These are phyloP conservation scores for Phortica variegata DNA, from an alignment of 1,140 invertebrate genomes.

Conservation along the genomic window DNA sequence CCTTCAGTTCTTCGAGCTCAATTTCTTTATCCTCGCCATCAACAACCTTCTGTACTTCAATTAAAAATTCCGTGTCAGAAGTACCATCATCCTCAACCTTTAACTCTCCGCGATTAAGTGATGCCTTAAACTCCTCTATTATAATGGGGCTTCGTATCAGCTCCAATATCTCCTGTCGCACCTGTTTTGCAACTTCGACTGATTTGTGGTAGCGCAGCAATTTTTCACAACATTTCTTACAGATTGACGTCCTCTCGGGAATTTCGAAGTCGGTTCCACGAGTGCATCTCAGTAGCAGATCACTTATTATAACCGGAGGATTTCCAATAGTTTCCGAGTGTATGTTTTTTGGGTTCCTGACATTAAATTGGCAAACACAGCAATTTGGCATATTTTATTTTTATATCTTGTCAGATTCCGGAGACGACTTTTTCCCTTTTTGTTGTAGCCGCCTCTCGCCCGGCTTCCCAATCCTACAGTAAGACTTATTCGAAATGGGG, in stretches of 20 bases:
- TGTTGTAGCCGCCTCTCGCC: no score
- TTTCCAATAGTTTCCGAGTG: constrained; percentile 34
- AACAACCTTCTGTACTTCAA: constrained; percentile 21
- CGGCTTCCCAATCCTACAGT: no score
- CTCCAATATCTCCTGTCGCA: constrained; percentile 37
- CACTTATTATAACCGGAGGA: constrained; percentile 36
- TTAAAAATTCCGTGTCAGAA: no score
- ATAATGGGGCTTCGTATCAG: constrained; percentile 34
- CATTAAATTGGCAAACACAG: constrained; percentile 43
- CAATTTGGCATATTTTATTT: constrained; percentile 31
- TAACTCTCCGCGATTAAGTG: constrained; percentile 8
- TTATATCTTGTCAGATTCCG: no score
- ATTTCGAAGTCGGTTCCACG: constrained; percentile 32
- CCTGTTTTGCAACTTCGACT: constrained; percentile 32
- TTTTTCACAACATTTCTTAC: constrained; percentile 41
- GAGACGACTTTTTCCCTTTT: no score
- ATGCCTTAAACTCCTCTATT: constrained; percentile 24
- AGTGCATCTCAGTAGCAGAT: constrained; percentile 36
- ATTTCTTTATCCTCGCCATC: constrained; percentile 2
- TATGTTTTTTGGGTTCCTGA: constrained; percentile 37
- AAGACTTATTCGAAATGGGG: no score
- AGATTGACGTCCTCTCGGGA: constrained; percentile 30
- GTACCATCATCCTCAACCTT: constrained; percentile 11
- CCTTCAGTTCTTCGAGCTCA: constrained; percentile 14
- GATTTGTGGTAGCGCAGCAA: constrained; percentile 38